Base-by-base conservation (phyloP, 2,888 invertebrate genomes). In the Chrysomela aeneicollis region DNA sequence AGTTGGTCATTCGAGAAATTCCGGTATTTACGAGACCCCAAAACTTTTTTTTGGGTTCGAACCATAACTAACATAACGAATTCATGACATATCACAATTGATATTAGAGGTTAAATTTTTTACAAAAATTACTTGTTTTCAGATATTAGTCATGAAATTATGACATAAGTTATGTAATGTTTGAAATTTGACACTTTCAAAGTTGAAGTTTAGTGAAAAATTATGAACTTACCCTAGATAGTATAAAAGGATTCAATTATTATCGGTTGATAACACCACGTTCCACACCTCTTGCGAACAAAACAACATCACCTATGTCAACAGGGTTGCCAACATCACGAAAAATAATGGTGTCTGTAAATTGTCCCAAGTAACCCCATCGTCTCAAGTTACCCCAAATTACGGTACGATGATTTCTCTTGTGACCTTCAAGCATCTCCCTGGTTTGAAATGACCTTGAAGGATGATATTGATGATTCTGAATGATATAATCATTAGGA, bases 341-440 rank as follows among this genome's bases (percentile, higher is more conserved):
- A 57, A 57, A 57, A 57, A 57, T 57, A 57, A 57, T 57, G 57
- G 46, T 57, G 57, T 57, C 57, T 57, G 57, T n/a, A 57, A 57
- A 57, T 57, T 57, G 57, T 42, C 22, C 19, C 46, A 15, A 57
- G 57, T 26, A 57, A 57, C 57, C 57, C 57, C 42, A 57, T 55
- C 55, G 55, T 55, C 42, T 55, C 55, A 55, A 55, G 55, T 55
- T 42, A 55, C 55, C 55, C 37, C 55, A 54, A 53, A 53, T 53
- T 53, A 8, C 53, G 26, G 53, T 26, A 37, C n/a, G n/a, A n/a
- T n/a, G n/a, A n/a, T n/a, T n/a, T n/a, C n/a, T n/a, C n/a, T n/a
- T n/a, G n/a, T n/a, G n/a, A n/a, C n/a, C n/a, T n/a, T n/a, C n/a
- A n/a, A n/a, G n/a, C n/a, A n/a, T n/a, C n/a, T n/a, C n/a, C n/a